A percentile compares a stretch with the other conserved stretches of the same genome.
phyloP scores from a whole-genome alignment of 1,140 invertebrate genomes.

The Pachypeltis micranthus region DNA sequence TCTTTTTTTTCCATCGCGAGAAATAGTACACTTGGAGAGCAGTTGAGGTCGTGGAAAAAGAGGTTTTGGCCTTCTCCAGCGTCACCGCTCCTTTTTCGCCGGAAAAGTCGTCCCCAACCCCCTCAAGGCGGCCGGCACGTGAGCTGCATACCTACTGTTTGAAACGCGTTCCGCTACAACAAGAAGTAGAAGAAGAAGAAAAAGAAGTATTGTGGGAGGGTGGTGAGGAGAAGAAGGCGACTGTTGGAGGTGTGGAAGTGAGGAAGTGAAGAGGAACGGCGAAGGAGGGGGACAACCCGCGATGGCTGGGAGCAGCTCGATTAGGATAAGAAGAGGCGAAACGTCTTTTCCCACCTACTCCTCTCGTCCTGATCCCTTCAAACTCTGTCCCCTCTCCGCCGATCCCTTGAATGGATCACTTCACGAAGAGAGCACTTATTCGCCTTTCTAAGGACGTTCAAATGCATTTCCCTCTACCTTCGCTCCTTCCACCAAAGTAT shows the following conservation, averaged over 20 bases:
- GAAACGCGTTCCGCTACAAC: not conserved
- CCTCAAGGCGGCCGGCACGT: not conserved
- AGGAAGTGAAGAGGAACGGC: too few relatives aligned
- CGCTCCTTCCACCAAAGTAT: not conserved
- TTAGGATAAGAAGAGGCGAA: slow-evolving; percentile 3
- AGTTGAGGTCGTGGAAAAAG: slow-evolving; percentile 5
- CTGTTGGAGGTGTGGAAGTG: not conserved
- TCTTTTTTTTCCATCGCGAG: not conserved
- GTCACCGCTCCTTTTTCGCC: not conserved
- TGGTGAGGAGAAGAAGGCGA: not conserved
- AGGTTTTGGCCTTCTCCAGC: not conserved
- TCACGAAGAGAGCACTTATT: slow-evolving; percentile 4
- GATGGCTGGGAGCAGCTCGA: slow-evolving; percentile 1
- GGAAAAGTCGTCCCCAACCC: not conserved
- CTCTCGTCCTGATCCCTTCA: not conserved
- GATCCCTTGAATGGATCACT: slow-evolving; percentile 6
- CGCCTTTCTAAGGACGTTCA: slow-evolving; percentile 7
- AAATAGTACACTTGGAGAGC: not conserved
- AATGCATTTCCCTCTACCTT: not conserved
- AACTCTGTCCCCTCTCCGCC: too few relatives aligned
- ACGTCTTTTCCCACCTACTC: not conserved
- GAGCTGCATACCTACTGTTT: not conserved
- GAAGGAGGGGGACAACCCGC: slow-evolving; percentile 3
- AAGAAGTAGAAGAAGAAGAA: too few relatives aligned
- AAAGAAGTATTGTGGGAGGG: too few relatives aligned